Evolutionary conservation across 2,888 invertebrate species (phyloP).

Genomic region (Lithophane socia): DNA sequence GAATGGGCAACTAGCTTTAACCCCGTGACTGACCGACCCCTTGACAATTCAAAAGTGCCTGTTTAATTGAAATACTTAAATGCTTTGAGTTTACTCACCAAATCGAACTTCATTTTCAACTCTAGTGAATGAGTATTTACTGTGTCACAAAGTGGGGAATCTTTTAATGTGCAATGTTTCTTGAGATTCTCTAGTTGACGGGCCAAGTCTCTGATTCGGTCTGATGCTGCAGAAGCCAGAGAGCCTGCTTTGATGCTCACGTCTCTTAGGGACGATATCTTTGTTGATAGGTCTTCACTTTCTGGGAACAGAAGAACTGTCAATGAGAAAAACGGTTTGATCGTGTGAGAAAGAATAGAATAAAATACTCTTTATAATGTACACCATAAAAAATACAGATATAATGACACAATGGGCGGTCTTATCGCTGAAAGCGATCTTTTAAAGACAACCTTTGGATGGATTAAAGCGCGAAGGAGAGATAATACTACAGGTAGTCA

Average conservation of each 20-base stretch:
- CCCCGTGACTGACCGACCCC: too few species aligned
- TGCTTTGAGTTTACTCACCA: slow-evolving; percentile 80
- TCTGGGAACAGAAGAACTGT: slow-evolving; percentile 78
- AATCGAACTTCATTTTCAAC: slow-evolving; percentile 91
- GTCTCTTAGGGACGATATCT: slow-evolving; percentile 90
- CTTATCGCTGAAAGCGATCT: too few species aligned
- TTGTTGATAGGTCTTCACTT: slow-evolving; percentile 89
- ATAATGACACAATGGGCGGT: too few species aligned
- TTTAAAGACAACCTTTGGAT: too few species aligned
- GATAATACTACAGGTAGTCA: too few species aligned
- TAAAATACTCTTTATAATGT: too few species aligned
- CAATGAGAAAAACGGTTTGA: background rate
- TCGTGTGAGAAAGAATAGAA: background rate
- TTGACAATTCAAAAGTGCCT: too few species aligned
- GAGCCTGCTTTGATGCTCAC: slow-evolving; percentile 90
- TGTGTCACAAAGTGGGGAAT: slow-evolving; percentile 94
- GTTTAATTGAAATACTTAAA: too few species aligned
- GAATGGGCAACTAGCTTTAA: too few species aligned
- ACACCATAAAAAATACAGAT: too few species aligned
- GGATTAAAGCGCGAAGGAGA: too few species aligned
- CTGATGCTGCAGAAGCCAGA: slow-evolving; percentile 89
- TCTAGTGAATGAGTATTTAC: slow-evolving; percentile 93
- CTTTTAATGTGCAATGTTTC: slow-evolving; percentile 92
- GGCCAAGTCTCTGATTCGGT: slow-evolving; percentile 90
- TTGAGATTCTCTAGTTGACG: slow-evolving; percentile 90